phyloP scores from a whole-genome alignment of 35 echinoderm and acorn worm genomes.

The Holothuria glaberrima region DNA sequence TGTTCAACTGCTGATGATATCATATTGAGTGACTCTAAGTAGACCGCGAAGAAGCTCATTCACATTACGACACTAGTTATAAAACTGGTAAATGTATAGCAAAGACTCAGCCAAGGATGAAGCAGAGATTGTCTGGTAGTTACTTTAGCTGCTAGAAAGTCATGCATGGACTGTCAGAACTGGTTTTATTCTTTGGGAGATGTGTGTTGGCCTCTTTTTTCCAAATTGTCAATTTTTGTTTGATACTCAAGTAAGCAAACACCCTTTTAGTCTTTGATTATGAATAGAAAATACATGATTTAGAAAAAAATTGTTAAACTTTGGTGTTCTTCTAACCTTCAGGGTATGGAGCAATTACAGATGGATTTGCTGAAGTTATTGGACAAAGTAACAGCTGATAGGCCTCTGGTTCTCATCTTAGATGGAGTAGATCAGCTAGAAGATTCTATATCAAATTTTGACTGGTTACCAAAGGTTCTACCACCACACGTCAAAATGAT shows the following conservation, averaged over 20 bases:
- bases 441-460: conserved; percentile 50
- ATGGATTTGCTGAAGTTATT: conserved; percentile 79
- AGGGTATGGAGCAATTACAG: conserved; percentile 83
- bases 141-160: too few relatives aligned
- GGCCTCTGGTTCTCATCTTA: conserved; percentile 86
- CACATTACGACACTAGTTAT: too few relatives aligned
- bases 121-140: too few relatives aligned
- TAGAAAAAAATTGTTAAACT: background rate
- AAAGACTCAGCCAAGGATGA: too few relatives aligned
- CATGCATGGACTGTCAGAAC: too few relatives aligned
- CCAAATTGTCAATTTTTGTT: too few relatives aligned
- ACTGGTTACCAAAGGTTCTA: conserved; percentile 81
- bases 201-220: background rate
- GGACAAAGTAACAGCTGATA: conserved; percentile 78
- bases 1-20: too few relatives aligned
- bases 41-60: too few relatives aligned
- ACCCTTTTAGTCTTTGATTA: too few relatives aligned
- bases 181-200: background rate
- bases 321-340: conserved; percentile 15
- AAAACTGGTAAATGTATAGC: too few relatives aligned
- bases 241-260: too few relatives aligned
- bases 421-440: conserved; percentile 89
- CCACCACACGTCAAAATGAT: conserved; percentile 91
- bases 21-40: too few relatives aligned
- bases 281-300: background rate